Evolutionary conservation across 2,113 vertebrate species (phyloP), one percentile per base, ranked within the genome.

Genomic region (Trogon melanurus): DNA sequence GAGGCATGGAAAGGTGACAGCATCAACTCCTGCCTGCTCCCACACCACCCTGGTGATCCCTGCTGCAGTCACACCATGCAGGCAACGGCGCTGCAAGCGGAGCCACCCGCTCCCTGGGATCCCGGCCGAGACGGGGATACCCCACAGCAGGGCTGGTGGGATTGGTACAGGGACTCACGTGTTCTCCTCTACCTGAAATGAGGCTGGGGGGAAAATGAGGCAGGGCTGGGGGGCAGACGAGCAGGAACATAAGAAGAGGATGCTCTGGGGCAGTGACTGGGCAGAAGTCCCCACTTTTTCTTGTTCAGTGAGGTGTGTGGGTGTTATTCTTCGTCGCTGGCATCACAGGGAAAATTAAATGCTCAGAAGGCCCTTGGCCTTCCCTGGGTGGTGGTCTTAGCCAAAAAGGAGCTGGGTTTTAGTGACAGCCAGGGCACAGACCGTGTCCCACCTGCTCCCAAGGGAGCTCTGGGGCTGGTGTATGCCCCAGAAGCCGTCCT

Each of bases 1-100:
- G 86, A 96, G 88, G 95, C 86, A 94, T 16, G 50, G 74, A 96
- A 93, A 96, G 97, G 97, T 97, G 93, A 96, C 85, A 93, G 88
- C 66, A 58, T 72, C 90, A 74, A 8, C 51, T 51, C 80, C 93
- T 79, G 95, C 93, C 91, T 11, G 78, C 79, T 88, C 94, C 92
- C 78, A 90, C 82, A 67, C 78, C 90, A 0, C 88, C 82, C 61
- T 9, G 2, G 85, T 1, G 0, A 88, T 79, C 53, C 66, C 62
- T 51, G 65, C 79, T 90, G 66, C 0, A 2, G 45, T 60, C 54
- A 4, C 56, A 41, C 58, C 2, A 2, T 53, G 57, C 11, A 9
- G 80, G 79, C 57, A 51, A 67, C 0, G 10, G 25, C 0, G 0
- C 48, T 88, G 48, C 30, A 61, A 75, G n/a, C 62, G 26, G 5